Percentiles rank a stretch among this genome's conserved stretches.
Evolutionary conservation across 2,888 invertebrate species (phyloP).

Genomic region (Tigriopus californicus): DNA sequence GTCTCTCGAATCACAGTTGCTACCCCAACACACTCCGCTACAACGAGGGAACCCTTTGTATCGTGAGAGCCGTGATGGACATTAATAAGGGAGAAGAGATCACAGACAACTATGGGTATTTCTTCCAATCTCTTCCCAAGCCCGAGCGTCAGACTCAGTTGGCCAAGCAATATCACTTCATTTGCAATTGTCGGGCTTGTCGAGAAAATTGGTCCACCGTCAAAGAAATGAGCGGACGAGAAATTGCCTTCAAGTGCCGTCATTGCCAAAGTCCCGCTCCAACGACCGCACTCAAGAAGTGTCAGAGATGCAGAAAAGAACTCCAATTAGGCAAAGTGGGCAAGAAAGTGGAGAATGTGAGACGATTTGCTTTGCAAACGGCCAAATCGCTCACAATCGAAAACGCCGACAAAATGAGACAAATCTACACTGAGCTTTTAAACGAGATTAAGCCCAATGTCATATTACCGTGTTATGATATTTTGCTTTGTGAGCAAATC

Average conservation of each 20-base stretch:
- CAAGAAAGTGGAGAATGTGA: not conserved
- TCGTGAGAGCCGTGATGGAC: slow-evolving; percentile 22
- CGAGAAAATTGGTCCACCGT: slow-evolving; percentile 25
- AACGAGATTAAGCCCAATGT: not conserved
- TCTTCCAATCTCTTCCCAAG: slow-evolving; percentile 25
- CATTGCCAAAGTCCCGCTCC: not conserved
- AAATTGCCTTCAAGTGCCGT: not conserved
- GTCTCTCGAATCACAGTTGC: slow-evolving; percentile 33
- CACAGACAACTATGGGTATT: slow-evolving; percentile 32
- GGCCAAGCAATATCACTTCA: slow-evolving; percentile 29
- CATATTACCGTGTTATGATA: not conserved
- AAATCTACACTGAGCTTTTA: not conserved
- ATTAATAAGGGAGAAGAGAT: slow-evolving; percentile 30
- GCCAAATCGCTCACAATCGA: no score
- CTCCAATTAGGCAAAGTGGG: not conserved
- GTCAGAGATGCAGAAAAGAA: not conserved
- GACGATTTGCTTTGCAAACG: no score
- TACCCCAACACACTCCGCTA: slow-evolving; percentile 31
- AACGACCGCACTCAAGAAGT: not conserved
- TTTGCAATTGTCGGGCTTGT: slow-evolving; percentile 30
- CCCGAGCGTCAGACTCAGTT: slow-evolving; percentile 26
- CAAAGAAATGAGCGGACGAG: not conserved
- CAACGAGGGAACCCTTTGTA: slow-evolving; percentile 22
- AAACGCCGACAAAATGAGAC: no score
- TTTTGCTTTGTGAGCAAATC: slow-evolving; percentile 7